Evolutionary conservation across 2,888 invertebrate species (phyloP).

Genomic region (Adelognathus sp.): DNA sequence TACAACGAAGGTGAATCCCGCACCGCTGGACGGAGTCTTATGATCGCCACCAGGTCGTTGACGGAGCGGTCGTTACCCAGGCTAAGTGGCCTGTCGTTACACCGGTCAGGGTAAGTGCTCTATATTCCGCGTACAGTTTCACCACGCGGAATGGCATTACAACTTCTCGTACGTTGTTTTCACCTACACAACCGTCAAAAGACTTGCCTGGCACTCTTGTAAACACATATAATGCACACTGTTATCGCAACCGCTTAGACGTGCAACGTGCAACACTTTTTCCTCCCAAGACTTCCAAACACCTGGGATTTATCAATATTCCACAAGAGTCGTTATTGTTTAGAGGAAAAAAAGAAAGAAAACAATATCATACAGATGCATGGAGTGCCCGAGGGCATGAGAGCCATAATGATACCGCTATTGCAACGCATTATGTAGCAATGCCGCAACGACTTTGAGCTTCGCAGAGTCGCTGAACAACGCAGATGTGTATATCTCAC

Average conservation of each 20-base stretch:
- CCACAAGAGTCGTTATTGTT: slow-evolving; percentile 4
- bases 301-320: slow-evolving; percentile 22
- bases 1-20: slow-evolving; percentile 8
- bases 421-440: slow-evolving; percentile 1
- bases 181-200: neutral
- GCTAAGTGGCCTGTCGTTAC: slow-evolving; percentile 72
- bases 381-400: neutral
- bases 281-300: neutral
- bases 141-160: slow-evolving; percentile 49
- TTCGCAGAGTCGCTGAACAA: neutral
- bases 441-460: neutral
- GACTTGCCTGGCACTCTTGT: neutral
- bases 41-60: slow-evolving; percentile 54
- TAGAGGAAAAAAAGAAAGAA: neutral
- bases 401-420: slow-evolving; percentile 17
- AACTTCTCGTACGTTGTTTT: slow-evolving; percentile 8
- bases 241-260: neutral
- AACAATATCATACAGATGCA: neutral
- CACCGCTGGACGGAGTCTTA: slow-evolving; percentile 33
- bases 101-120: slow-evolving; percentile 69
- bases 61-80: slow-evolving; percentile 73
- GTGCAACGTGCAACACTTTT: slow-evolving; percentile 1
- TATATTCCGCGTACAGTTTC: slow-evolving; percentile 68
- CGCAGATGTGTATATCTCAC: neutral
- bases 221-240: neutral